Conservation (phyloP, 2,113 vertebrate genomes). For the Scatophagus argus region DNA sequence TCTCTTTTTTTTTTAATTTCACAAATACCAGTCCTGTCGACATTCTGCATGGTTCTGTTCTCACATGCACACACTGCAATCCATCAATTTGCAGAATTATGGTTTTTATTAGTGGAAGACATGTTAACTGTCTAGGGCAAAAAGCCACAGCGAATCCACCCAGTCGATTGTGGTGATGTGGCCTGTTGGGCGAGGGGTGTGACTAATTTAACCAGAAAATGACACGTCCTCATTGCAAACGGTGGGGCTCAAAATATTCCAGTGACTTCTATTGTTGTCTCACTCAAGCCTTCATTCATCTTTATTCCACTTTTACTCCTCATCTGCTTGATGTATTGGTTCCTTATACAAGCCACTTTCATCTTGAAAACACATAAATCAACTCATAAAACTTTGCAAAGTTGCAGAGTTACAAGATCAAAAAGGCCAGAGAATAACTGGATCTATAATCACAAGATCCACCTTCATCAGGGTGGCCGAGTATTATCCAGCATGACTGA, state of each 20-base stretch:
- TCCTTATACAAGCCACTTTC: conserved; percentile 12
- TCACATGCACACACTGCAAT: conserved; percentile 29
- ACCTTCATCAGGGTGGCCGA: conserved; percentile 26
- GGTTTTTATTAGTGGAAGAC: conserved; percentile 66
- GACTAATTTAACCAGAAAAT: conserved; percentile 54
- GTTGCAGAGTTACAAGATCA: conserved; percentile 8
- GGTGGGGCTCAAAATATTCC: conserved; percentile 31
- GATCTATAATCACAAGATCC: background rate
- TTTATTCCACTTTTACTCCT: conserved; percentile 39
- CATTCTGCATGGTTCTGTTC: conserved; percentile 3
- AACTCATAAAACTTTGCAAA: conserved; percentile 12
- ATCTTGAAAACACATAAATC: conserved; percentile 49
- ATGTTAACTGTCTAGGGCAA: conserved; percentile 57
- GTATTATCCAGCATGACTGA: conserved; percentile 38
- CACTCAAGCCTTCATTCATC: conserved; percentile 35
- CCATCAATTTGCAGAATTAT: conserved; percentile 36
- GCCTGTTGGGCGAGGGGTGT: conserved; percentile 45
- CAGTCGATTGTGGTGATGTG: conserved; percentile 69
- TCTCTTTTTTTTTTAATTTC: background rate
- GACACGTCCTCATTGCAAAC: conserved; percentile 54
- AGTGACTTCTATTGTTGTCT: conserved; percentile 13
- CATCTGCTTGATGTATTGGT: conserved; percentile 41
- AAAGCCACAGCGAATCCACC: conserved; percentile 63
- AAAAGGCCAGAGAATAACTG: background rate
- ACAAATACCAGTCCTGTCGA: conserved; percentile 22